Evolutionary conservation across 2,113 vertebrate species (phyloP), one percentile per base, ranked within the genome.

Genomic region (Oplegnathus fasciatus): DNA sequence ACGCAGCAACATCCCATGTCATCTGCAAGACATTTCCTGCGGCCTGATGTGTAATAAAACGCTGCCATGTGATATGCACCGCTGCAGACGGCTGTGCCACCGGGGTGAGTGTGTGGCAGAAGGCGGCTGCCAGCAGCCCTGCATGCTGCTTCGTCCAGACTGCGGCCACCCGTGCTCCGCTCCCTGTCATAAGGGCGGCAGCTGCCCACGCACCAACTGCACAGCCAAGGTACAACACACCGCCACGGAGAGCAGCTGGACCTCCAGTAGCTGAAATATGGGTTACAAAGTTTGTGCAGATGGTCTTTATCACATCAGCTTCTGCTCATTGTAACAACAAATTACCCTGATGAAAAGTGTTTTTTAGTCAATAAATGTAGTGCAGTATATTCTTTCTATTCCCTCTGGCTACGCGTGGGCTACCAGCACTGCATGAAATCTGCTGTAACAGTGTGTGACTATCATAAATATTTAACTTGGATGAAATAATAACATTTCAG

Each of bases 1-100:
- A 95, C 96, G 98, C 87, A 98, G 96, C 94, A 99, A 99, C 93
- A 99, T 99, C 94, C 97, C 98, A 0, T 99, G 98, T 94, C 98
- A 99, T 82, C 96, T 99, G 83, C 96, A 96, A 83, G 98, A 99
- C 86, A 99, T 99, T 88, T 99, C 98, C 3, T 99, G 98, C 1
- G 98, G 98, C 81, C 96, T 99, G 86, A 94, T 94, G 6, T 99
- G 98, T 86, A 96, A 96, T 88, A 97, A 97, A 48, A 73, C 65
- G 11, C 95, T 99, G 83, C 95, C 95, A 0, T 99, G 98, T 79
- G 96, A 96, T 61, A 97, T 96, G 95, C 98, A 99, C 93, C 97
- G 89, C 90, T 99, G 98, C 93, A 96, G 95, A 89, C 97, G 97
- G 60, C 97, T 99, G 83, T 99, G 98, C 92, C 98, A 99, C 95